phyloP scores from a whole-genome alignment of 2,888 invertebrate species.

The Digitonthophagus gazella region DNA sequence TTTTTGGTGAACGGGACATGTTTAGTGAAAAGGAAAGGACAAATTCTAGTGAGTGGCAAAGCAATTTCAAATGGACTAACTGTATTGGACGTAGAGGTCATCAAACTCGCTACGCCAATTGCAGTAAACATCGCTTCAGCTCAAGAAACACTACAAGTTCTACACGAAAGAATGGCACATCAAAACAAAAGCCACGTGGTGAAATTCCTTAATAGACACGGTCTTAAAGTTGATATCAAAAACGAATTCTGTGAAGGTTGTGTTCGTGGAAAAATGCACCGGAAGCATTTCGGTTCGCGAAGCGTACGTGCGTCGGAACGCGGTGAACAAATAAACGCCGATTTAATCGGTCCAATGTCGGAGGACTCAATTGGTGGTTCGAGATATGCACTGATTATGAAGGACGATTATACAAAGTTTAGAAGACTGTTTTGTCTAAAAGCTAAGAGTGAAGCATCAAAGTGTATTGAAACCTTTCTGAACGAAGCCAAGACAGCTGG shows the following conservation, averaged over 20 bases:
- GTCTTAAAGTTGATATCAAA: neutral
- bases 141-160: neutral
- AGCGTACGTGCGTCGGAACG: neutral
- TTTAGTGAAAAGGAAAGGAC: neutral
- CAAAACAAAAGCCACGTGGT: neutral
- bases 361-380: slow-evolving; percentile 4
- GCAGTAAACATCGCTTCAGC: neutral
- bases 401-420: slow-evolving; percentile 33
- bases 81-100: neutral
- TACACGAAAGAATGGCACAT: slow-evolving; percentile 3
- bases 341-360: neutral
- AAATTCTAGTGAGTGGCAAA: neutral
- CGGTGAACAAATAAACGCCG: slow-evolving; percentile 5
- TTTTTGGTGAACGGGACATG: neutral
- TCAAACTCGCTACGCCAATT: neutral
- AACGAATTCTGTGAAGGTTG: neutral
- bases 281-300: slow-evolving; percentile 7
- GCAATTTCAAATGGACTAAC: neutral
- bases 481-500: slow-evolving; percentile 35
- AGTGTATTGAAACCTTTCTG: slow-evolving; percentile 31
- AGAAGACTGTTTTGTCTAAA: slow-evolving; percentile 31
- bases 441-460: slow-evolving; percentile 30
- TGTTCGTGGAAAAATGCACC: slow-evolving; percentile 2
- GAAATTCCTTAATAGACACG: neutral
- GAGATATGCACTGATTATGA: slow-evolving; percentile 23